phyloP scores from a whole-genome alignment of 64 coral and sea anemone species.

The Porites lutea region DNA sequence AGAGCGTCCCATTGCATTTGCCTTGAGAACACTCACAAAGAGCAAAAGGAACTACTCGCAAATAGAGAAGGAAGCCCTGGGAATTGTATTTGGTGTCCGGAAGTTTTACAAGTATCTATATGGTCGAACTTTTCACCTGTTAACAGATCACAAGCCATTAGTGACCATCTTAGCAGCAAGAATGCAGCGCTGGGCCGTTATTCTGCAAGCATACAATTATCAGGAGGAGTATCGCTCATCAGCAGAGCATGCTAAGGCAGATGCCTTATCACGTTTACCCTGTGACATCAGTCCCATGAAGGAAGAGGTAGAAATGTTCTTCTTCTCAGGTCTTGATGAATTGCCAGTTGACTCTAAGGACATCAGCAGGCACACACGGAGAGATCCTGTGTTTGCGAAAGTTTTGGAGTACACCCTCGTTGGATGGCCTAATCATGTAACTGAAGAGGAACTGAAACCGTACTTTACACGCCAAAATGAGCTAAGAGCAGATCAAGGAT shows the following conservation, averaged over 20 bases:
- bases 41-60: slow-evolving; percentile 59
- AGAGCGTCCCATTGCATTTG: slow-evolving; percentile 57
- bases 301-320: slow-evolving; percentile 19
- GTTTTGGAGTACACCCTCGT: slow-evolving; percentile 50
- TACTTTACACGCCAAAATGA: not conserved
- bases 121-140: slow-evolving; percentile 27
- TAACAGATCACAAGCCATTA: slow-evolving; percentile 58
- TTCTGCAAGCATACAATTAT: slow-evolving; percentile 56
- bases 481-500: slow-evolving; percentile 26
- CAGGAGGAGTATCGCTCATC: slow-evolving; percentile 52
- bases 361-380: slow-evolving; percentile 18
- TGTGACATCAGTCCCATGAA: not conserved
- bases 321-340: slow-evolving; percentile 61
- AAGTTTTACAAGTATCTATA: slow-evolving; percentile 67
- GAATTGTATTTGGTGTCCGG: slow-evolving; percentile 44
- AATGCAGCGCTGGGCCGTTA: slow-evolving; percentile 55
- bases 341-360: slow-evolving; percentile 31
- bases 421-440: slow-evolving; percentile 12
- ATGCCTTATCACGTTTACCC: slow-evolving; percentile 14
- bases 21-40: slow-evolving; percentile 36
- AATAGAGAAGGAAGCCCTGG: slow-evolving; percentile 67
- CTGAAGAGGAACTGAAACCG: slow-evolving; percentile 2
- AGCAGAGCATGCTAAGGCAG: slow-evolving; percentile 54
- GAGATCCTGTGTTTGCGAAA: slow-evolving; percentile 61
- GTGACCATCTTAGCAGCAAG: slow-evolving; percentile 52